Base-by-base conservation (phyloP, 2,888 invertebrate genomes). In the Drosophila robusta region DNA sequence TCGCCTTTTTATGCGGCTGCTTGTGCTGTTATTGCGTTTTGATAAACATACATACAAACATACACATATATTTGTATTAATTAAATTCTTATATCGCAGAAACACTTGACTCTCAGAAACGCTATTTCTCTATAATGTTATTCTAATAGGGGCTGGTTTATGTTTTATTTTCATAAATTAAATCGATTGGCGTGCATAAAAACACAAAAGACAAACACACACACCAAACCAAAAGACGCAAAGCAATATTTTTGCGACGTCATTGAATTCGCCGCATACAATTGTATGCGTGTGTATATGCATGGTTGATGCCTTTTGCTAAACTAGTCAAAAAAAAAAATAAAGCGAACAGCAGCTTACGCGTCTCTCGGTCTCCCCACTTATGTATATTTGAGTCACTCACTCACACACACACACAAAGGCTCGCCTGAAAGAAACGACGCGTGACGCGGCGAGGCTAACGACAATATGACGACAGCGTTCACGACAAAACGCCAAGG, bases 251-350 rank as follows among this genome's bases (percentile, higher is more conserved):
- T 82, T 78, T 89, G 82, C 88, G 88, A 87, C 89, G 89, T 86
- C 89, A 89, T 78, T 87, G 75, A 89, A 89, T 87, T 89, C 89
- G 88, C 89, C 89, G 87, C 77, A 52, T 39, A 61, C 47, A 69
- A 55, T 55, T 70, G 47, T 66, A 45, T 41, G 41, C 46, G 39
- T 71, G 51, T 60, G 60, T 73, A 47, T 50, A 52, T 47, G 54
- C 42, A 60, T 4, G 34, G 4, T 12, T 34, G 34, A 16, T 66
- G 55, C 55, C 60, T 47, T 56, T 38, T 44, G 56, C 67, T 38
- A 70, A 71, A 75, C 78, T 75, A 73, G 66, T 68, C 68, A 58
- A 60, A 67, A 56, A 45, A 74, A 34, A 51, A 39, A 65, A 73
- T 22, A 16, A 38, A 46, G 38, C 18, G 34, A 52, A 29, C 29